Evolutionary conservation across 2,797 vertebrate genomes (phyloP), one percentile per base, ranked within the genome.

Genomic region (Pitangus sulphuratus): DNA sequence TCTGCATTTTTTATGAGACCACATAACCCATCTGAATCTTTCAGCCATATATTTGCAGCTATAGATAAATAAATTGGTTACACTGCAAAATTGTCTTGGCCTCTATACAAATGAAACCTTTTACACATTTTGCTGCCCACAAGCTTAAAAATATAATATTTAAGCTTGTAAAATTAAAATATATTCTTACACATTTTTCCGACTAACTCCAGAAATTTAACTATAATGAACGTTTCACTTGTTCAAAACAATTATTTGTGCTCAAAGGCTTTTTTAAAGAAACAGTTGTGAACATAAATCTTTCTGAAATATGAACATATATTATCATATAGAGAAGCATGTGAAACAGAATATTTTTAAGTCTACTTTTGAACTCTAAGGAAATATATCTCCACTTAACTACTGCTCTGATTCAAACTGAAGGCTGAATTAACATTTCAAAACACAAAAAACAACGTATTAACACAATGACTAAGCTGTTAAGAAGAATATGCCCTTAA

Each of bases 1-100:
- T 88, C 89, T 64, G 70, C 51, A 64, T 20, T 79, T 72, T 68
- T 84, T 91, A 93, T 90, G 89, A 88, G 47, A 45, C 84, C 28
- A 84, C 31, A 72, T 35, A 89, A 81, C 92, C 58, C 56, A 84
- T 79, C 65, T 0, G 2, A 84, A 65, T 90, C 54, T 66, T 72
- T 82, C 30, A 70, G 74, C 31, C 51, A 42, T 51, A 15, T 30
- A 85, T 86, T 79, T 87, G 47, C 66, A 91, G 70, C 40, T 77
- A 58, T 35, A 87, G 69, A 78, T 78, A 95, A 89, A 90, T 70
- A 57, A 70, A 85, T 71, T 31, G 8, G 35, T 91, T 76, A 86
- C 30, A 60, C 8, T 84, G 40, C 40, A 76, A 81, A 91, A 89
- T 5, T 28, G 37, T 53, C 47, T 81, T 70, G 17, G 44, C 50